Evolutionary conservation across 2,797 vertebrate species (phyloP).

Genomic region (Remorina albescens): DNA sequence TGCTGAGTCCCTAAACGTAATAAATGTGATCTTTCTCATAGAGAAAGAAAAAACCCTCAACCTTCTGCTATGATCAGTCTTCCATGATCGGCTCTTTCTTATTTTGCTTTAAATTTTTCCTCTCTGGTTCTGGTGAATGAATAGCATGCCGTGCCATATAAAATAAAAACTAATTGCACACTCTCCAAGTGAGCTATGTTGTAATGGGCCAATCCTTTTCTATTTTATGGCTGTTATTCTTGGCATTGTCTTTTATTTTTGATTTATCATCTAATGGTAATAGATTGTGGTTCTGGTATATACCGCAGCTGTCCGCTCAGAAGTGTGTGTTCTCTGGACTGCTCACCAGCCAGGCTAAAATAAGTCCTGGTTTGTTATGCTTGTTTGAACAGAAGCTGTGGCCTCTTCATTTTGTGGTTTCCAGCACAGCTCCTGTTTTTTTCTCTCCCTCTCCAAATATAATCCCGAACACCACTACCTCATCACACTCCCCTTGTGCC

Average conservation of each 20-base stretch:
- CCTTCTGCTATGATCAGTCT: not conserved
- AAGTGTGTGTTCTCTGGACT: slow-evolving; percentile 68
- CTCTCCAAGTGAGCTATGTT: slow-evolving; percentile 55
- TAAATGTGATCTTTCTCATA: slow-evolving; percentile 1
- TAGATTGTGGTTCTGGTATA: slow-evolving; percentile 77
- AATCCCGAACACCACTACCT: slow-evolving; percentile 76
- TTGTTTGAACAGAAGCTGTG: slow-evolving; percentile 80
- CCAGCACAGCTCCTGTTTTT: slow-evolving; percentile 68
- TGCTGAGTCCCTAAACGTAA: slow-evolving; percentile 7
- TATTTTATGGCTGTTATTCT: slow-evolving; percentile 75
- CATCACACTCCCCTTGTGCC: slow-evolving; percentile 64
- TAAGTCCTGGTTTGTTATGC: slow-evolving; percentile 81
- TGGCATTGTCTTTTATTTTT: slow-evolving; percentile 71
- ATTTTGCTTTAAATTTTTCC: slow-evolving; percentile 45
- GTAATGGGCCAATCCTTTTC: slow-evolving; percentile 63
- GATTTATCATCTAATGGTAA: slow-evolving; percentile 81
- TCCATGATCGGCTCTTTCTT: slow-evolving; percentile 38
- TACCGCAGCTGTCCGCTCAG: slow-evolving; percentile 69
- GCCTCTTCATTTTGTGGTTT: slow-evolving; percentile 81
- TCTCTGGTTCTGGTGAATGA: slow-evolving; percentile 44
- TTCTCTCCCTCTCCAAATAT: slow-evolving; percentile 73
- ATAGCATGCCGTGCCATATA: slow-evolving; percentile 66
- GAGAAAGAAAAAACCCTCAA: not conserved
- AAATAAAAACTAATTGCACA: slow-evolving; percentile 78
- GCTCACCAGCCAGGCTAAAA: slow-evolving; percentile 79